Evolutionary conservation across 2,797 vertebrate genomes (phyloP), one percentile per base, ranked within the genome.

Genomic region (Peromyscus aztecus): DNA sequence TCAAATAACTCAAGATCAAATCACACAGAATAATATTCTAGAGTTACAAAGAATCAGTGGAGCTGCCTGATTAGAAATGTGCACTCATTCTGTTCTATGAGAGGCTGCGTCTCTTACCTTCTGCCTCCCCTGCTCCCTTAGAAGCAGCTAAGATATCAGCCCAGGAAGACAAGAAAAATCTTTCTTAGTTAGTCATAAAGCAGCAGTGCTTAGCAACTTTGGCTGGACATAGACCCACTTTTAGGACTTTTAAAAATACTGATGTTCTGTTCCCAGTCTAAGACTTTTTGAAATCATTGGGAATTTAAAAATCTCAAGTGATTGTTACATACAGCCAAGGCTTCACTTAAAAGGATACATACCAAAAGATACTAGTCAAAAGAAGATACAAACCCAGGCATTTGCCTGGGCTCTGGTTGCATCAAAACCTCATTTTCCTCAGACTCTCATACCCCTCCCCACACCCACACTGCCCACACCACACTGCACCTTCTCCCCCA

Each of bases 1-100:
- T 61, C 87, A 89, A 92, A 92, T 95, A 91, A 97, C 57, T 90
- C 67, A 71, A 81, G 67, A 63, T 73, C 71, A 90, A 95, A 46
- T 96, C 86, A 95, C 49, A 94, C 23, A 81, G 75, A 49, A 75
- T 34, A 95, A 65, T 67, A 92, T 63, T 61, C 73, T 55, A 90
- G 80, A 89, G 59, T 83, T 94, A 73, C 52, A 95, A 69, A 92
- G 85, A 83, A 40, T 67, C 77, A 84, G 52, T 61, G 23, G 57
- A 17, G 49, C 40, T 96, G 24, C 52, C 65, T 94, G 46, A n/a
- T 40, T 49, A 95, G 63, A 96, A 94, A 87, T 73, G n/a, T 83
- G 17, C n/a, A 43, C 59, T 94, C 43, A 49, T 29, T 93, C 96
- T 95, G 49, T 61, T 87, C 73, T 95, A 40, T 86, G 76, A 95